Evolutionary conservation across 2,888 invertebrate genomes (phyloP), one percentile per base, ranked within the genome.

Genomic region (Ennomos erosarius): DNA sequence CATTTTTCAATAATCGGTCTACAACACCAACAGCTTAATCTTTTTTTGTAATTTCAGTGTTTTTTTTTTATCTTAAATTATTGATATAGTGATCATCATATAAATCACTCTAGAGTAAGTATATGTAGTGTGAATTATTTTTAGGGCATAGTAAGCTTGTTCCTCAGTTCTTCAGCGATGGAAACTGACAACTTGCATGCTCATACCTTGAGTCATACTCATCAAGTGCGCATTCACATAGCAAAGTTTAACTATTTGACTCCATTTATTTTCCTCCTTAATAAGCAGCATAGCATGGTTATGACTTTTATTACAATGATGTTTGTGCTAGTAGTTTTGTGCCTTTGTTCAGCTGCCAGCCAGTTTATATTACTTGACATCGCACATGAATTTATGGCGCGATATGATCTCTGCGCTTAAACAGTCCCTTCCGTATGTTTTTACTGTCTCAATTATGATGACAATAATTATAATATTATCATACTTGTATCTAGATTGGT

Each of bases 371-470:
- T 10, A 39, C 36, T 40, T n/a, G 40, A 46, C 42, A 10, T 10
- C 40, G 8, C 16, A 40, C 45, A 51, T 42, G 33, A 35, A 40
- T 51, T 42, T 51, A 9, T 40, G 33, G 26, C 26, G 26, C 37
- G 56, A 57, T 46, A 57, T 40, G 12, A 57, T 51, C 51, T 51
- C 40, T 12, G 38, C 12, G 8, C 12, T 44, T 56, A 46, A 45
- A 50, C 10, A 12, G 36, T 16, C 39, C 46, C n/a, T 57, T 51
- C 40, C 36, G 51, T 60, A 43, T 55, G n/a, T 47, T 48, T 50
- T 64, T 26, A 26, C 63, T 34, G 33, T 66, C 69, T 69, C 69
- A 64, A 62, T 56, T 62, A 59, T 50, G 36, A 44, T 26, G 6
- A 26, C 4, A 26, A 26, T 26, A 26, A 26, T 26, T 26, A 26